Conservation (phyloP, 2,113 vertebrate species). For the Vulpes vulpes region DNA sequence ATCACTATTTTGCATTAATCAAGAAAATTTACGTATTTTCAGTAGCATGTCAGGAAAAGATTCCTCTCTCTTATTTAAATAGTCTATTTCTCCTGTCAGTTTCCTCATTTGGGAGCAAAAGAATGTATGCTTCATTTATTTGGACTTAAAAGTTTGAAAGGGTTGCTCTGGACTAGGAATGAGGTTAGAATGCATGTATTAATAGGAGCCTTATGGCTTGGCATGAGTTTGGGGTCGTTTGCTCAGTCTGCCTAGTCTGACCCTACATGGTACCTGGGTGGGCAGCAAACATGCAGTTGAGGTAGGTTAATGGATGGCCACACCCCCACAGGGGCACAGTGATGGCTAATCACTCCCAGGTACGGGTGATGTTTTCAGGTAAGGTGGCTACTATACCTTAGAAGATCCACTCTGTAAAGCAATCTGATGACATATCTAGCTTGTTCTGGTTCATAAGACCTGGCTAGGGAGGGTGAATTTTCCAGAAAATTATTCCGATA, state of each 20-base stretch:
- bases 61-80: background rate
- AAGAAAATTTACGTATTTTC: background rate
- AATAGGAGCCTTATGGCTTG: background rate
- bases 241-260: background rate
- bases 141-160: background rate
- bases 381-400: background rate
- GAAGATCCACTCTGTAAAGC: background rate
- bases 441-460: background rate
- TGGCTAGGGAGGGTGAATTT: background rate
- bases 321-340: background rate
- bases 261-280: background rate
- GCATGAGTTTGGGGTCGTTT: background rate
- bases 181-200: background rate
- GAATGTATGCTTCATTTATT: background rate
- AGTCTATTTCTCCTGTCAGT: background rate
- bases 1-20: background rate
- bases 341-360: background rate
- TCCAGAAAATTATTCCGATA: background rate
- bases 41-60: background rate
- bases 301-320: background rate
- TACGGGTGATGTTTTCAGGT: background rate
- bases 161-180: background rate
- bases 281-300: background rate
- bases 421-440: background rate
- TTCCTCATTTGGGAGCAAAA: constrained; percentile 1